A percentile compares a stretch with the other conserved stretches of the same genome.
These are phyloP conservation scores for Ectropis crepuscularia DNA, from an alignment of 2,888 invertebrate species.

Conservation along the genomic window DNA sequence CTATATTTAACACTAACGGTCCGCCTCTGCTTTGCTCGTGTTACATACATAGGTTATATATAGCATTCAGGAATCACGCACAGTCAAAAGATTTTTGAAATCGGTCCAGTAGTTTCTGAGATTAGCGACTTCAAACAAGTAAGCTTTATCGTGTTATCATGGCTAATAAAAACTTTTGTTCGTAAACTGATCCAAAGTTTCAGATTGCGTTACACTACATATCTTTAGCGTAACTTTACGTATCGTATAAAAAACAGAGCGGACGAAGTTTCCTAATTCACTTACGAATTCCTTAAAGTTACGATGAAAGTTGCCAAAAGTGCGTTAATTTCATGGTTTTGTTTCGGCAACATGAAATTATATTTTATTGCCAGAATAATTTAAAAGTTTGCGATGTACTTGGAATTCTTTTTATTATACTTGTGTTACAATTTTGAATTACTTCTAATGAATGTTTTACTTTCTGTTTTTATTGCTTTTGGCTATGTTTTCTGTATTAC, in stretches of 20 bases:
- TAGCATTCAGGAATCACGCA: no score
- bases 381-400: conserved; percentile 17
- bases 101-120: no score
- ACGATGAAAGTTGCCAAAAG: conserved; percentile 45
- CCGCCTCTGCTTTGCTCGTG: no score
- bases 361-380: conserved; percentile 38
- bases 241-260: conserved; percentile 49
- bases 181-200: no score
- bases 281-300: conserved; percentile 47
- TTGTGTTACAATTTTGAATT: not conserved
- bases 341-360: conserved; percentile 39
- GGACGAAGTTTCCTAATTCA: conserved; percentile 49
- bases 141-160: no score
- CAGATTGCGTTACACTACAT: not conserved
- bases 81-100: no score
- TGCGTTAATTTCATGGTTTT: conserved; percentile 44
- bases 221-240: conserved; percentile 34
- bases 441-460: not conserved
- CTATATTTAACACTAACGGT: no score
- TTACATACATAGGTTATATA: no score
- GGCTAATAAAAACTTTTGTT: no score
- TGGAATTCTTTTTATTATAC: conserved; percentile 6
- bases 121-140: no score
- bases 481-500: no score
- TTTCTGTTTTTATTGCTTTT: not conserved